Evolutionary conservation across 1,140 invertebrate genomes (phyloP).

Genomic region (Bombus waltoni): DNA sequence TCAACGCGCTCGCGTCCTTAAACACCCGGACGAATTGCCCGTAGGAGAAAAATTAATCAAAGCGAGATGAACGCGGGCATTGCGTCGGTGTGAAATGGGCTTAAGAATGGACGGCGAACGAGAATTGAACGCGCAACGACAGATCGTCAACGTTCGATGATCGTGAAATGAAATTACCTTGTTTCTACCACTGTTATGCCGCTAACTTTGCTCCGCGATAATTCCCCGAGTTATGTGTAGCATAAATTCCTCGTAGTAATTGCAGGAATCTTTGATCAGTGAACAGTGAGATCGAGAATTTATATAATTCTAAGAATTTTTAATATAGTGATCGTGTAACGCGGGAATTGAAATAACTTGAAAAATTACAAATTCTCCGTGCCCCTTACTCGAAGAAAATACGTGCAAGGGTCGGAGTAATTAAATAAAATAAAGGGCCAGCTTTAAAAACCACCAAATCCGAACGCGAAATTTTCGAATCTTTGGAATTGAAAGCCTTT

Average conservation of each 20-base stretch:
- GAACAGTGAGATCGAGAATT: not conserved
- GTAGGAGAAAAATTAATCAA: slow-evolving; percentile 4
- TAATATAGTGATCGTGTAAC: not conserved
- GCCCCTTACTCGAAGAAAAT: not conserved
- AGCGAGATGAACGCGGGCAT: not conserved
- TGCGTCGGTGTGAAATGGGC: not conserved
- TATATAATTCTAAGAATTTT: not conserved
- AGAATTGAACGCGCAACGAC: not conserved
- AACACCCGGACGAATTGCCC: not conserved
- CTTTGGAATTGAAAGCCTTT: not conserved
- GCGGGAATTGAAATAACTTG: not conserved
- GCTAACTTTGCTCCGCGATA: not conserved
- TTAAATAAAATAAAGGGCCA: too few species aligned
- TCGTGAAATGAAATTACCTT: not conserved
- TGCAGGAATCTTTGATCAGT: not conserved
- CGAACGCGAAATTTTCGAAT: too few species aligned
- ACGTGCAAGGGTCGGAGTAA: not conserved
- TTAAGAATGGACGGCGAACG: not conserved
- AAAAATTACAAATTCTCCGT: not conserved
- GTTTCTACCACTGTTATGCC: not conserved
- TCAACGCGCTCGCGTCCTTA: not conserved
- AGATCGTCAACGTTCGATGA: not conserved
- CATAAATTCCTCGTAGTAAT: not conserved
- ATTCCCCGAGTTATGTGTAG: not conserved
- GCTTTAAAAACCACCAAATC: too few species aligned